Evolutionary conservation across 2,888 invertebrate genomes (phyloP).

Genomic region (Ophion slaviceki): DNA sequence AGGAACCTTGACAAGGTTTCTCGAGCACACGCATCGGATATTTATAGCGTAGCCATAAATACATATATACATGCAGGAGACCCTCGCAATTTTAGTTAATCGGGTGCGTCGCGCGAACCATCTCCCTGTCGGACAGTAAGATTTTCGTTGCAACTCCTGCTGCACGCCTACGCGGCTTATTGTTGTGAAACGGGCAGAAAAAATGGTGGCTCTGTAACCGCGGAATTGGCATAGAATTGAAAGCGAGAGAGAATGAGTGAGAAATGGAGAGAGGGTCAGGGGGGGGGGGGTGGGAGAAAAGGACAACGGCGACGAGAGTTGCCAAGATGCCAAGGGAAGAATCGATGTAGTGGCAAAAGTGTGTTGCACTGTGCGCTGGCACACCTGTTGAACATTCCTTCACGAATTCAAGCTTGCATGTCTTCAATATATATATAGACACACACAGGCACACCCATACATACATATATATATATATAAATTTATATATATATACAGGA

Average conservation of each 20-base stretch:
- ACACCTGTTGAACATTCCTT: constrained; percentile 82
- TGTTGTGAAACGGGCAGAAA: too few species aligned
- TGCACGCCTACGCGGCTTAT: too few species aligned
- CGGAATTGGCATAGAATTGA: neutral
- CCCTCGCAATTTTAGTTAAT: too few species aligned
- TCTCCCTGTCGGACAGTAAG: too few species aligned
- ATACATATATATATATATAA: too few species aligned
- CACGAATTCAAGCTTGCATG: constrained; percentile 70
- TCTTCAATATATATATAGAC: neutral
- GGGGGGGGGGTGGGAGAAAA: constrained; percentile 24
- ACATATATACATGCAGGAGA: neutral
- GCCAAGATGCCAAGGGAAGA: constrained; percentile 50
- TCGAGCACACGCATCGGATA: neutral
- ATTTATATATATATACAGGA: too few species aligned
- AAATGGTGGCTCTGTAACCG: too few species aligned
- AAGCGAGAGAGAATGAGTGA: neutral
- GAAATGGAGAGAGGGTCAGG: neutral
- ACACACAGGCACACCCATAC: too few species aligned
- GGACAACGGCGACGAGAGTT: constrained; percentile 43
- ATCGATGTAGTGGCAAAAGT: constrained; percentile 34
- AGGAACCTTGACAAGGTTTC: constrained; percentile 45
- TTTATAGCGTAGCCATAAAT: neutral
- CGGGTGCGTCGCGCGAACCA: too few species aligned
- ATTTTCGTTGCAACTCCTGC: too few species aligned
- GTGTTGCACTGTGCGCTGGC: constrained; percentile 65